Base-by-base conservation (phyloP, 2,888 invertebrate genomes). In the Lasioglossum morio region DNA sequence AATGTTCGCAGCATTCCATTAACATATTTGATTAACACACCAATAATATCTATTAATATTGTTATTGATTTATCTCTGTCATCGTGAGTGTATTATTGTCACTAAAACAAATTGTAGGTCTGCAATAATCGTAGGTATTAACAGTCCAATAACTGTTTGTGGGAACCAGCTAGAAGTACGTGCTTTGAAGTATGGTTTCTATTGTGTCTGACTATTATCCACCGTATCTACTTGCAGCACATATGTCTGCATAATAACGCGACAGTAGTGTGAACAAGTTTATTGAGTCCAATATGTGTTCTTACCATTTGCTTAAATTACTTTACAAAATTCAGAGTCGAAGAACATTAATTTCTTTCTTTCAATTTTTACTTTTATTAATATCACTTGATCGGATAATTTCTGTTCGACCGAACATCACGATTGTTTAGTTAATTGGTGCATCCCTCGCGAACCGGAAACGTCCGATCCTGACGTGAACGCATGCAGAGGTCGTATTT, bases 401-500 rank as follows among this genome's bases (percentile, higher is more conserved):
- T 30, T 63, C n/a, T 53, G 53, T 66, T 4, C 8, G 14, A 19
- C 19, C 8, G 66, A 34, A 1, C 8, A 34, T 19, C 30, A 19
- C 30, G 30, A 66, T 34, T 66, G 66, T 63, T 30, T 16, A 16
- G 63, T 63, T 63, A 37, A 69, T 69, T 69, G 30, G 19, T 69
- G 23, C 4, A 37, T 2, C 4, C 0, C 16, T 63, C 2, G 19
- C 19, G 79, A 48, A 63, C 43, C 40, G 27, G 3, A 19, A 57
- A 30, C 46, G 23, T 70, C 53, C 43, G 76, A 60, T 53, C n/a
- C 19, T 16, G 72, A 75, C 2, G 10, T 34, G 40, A 72, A 37
- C 34, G 43, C 66, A 73, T 60, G 70, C 46, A 5, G 43, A 19
- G 7, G 34, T 48, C 60, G 43, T 74, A 75, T 75, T 75, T 72